Percentiles rank a stretch among this genome's conserved stretches.
These are phyloP conservation scores for Morpho helenor DNA, from an alignment of 2,888 invertebrate species.

Conservation along the genomic window DNA sequence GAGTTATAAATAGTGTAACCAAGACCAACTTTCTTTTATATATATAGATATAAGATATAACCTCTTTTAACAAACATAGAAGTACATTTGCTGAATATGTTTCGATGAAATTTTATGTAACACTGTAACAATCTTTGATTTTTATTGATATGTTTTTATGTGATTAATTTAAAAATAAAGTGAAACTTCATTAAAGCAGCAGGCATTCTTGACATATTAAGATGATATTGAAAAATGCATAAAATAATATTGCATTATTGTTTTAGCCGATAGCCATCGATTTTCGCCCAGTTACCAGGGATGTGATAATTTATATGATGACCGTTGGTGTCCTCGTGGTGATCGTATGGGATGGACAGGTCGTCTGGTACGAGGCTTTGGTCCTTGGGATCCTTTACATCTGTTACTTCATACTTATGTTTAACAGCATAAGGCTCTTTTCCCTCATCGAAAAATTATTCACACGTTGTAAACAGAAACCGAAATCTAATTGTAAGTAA, in stretches of 20 bases:
- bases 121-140: no score
- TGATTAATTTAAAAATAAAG: no score
- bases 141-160: no score
- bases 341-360: conserved; percentile 87
- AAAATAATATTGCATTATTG: not conserved
- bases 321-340: conserved; percentile 84
- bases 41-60: no score
- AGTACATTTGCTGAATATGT: no score
- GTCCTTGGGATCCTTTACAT: conserved; percentile 86
- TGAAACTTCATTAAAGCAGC: no score
- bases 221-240: no score
- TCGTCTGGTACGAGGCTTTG: conserved; percentile 89
- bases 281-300: conserved; percentile 89
- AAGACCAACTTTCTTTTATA: no score
- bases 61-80: no score
- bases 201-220: no score
- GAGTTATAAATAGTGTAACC: no score
- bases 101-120: no score
- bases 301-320: conserved; percentile 86
- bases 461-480: conserved; percentile 29
- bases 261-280: conserved; percentile 87
- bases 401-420: conserved; percentile 86
- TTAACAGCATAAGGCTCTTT: conserved; percentile 80
- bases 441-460: conserved; percentile 38
- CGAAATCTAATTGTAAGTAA: conserved; percentile 28